Base-by-base conservation (phyloP, 2,888 invertebrate genomes). In the Limnephilus marmoratus region DNA sequence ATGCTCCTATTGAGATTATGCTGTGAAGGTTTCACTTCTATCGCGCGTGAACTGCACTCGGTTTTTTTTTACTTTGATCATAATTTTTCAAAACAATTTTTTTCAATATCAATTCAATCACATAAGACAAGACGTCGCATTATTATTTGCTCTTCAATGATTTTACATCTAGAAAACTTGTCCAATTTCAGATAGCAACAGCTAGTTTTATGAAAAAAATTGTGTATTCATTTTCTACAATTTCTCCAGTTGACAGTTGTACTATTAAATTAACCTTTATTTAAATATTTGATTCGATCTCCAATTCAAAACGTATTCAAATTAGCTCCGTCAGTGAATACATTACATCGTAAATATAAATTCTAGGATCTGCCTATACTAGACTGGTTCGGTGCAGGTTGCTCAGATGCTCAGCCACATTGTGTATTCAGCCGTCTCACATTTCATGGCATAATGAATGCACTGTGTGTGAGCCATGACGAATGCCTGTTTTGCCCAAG, bases 341-440 rank as follows among this genome's bases (percentile, higher is more conserved):
- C 31, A 31, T 80, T 89, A 34, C 81, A 41, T 89, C 37, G 29
- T 89, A 80, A 31, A n/a, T 68, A 68, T 68, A 68, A 24, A 68
- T 68, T 68, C 68, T 24, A 24, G 24, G 68, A 68, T 68, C 24
- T 68, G 68, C 24, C 68, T 68, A 68, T 45, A 49, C 31, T n/a
- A 24, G 45, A 45, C 45, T 86, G 85, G 13, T 9, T 41, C 86
- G 24, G 68, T 31, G 80, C 88, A 89, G 88, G 88, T 89, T 89
- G 88, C 41, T 34, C 85, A 24, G 88, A 81, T 89, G 88, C 41
- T 34, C 85, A 24, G 68, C 24, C 68, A 68, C 29, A 53, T 87
- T 80, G 80, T 89, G 68, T 89, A 89, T 89, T 80, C 88, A 89
- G 80, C 37, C 80, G 88, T 80, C 81, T 89, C 88, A 81, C 88